Evolutionary conservation across 2,113 vertebrate genomes (phyloP), one percentile per base, ranked within the genome.

Genomic region (Psettodes erumei): DNA sequence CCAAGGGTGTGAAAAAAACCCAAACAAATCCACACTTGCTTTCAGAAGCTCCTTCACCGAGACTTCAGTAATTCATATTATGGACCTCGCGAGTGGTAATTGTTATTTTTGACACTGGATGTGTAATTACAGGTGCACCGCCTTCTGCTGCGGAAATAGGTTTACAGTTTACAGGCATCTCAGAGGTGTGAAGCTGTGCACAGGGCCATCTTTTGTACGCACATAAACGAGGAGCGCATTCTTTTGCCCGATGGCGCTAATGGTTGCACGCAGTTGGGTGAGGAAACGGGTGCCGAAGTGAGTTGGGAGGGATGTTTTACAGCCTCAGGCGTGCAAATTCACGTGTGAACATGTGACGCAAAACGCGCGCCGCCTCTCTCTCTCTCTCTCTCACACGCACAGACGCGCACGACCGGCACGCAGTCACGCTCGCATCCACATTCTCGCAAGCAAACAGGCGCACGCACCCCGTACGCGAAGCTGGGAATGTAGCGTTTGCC

Each of bases 11-110:
- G 79, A 85, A 85, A 80, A 51, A 60, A 58, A 60, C 63, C 69
- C 75, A 85, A 89, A 88, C 88, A 87, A 85, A 90, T 86, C 85
- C 81, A 79, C 82, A 91, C 88, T 84, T 90, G 85, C 85, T 86
- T 83, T 87, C 83, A 64, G 87, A 86, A 81, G 67, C 80, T 85
- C 50, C 73, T 84, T 84, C 65, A 33, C 78, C 45, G 75, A 80
- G 60, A n/a, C n/a, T 84, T 85, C 87, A 81, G 79, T 89, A 83
- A 89, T 88, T 91, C 76, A 67, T 88, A 88, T 87, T 78, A 75
- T 86, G 77, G 85, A 84, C 77, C 64, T 70, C 73, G 75, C 64
- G 59, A 32, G 58, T 62, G 48, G 85, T 92, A 91, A 93, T 93
- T 88, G 86, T 89, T 91, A 90, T 92, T 92, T 92, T 91, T 85